Conservation (phyloP, 2,113 vertebrate species). For the Silurus asotus region DNA sequence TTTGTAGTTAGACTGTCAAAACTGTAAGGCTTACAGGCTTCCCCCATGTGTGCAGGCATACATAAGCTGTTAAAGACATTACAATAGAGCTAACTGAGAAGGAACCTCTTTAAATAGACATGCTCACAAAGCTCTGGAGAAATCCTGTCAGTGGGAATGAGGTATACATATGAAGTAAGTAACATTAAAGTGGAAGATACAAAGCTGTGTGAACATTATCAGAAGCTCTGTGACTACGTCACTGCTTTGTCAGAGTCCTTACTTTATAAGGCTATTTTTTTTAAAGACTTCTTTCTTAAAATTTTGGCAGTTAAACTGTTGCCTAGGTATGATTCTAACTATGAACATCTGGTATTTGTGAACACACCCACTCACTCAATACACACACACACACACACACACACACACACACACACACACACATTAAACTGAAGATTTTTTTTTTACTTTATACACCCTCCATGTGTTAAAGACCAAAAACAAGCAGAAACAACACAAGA, state of each 20-base stretch:
- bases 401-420: neutral
- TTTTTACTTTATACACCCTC: neutral
- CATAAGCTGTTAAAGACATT: slow-evolving; percentile 17
- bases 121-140: slow-evolving; percentile 5
- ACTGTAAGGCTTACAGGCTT: neutral
- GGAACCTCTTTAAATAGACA: slow-evolving; percentile 5
- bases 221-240: neutral
- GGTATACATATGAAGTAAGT: neutral
- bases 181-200: neutral
- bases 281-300: slow-evolving; percentile 29
- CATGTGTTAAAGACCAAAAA: slow-evolving; percentile 14
- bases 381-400: neutral
- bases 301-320: slow-evolving; percentile 16
- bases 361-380: neutral
- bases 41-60: neutral
- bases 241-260: neutral
- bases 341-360: slow-evolving; percentile 61
- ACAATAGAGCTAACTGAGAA: neutral
- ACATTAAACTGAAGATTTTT: slow-evolving; percentile 1
- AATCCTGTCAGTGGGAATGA: neutral
- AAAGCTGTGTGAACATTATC: neutral
- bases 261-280: slow-evolving; percentile 30
- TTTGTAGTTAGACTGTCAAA: too few relatives aligned
- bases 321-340: slow-evolving; percentile 53
- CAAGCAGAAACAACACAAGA: slow-evolving; percentile 16